These are phyloP conservation scores for Choloepus didactylus DNA, from an alignment of 2,797 vertebrate species.

Conservation along the genomic window DNA sequence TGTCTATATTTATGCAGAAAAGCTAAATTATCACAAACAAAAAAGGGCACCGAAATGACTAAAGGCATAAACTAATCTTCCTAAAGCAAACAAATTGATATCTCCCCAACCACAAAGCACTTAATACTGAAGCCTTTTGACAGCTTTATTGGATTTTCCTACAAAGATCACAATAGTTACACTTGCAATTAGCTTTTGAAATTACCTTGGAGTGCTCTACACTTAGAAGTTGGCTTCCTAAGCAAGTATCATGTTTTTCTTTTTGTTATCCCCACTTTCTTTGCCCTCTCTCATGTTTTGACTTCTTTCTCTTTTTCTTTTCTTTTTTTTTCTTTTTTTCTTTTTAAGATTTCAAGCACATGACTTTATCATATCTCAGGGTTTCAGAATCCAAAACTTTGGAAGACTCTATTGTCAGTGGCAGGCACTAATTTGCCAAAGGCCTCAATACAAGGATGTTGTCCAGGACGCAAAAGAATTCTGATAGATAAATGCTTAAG, in stretches of 20 bases:
- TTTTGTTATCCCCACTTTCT: conserved; percentile 47
- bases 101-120: conserved; percentile 30
- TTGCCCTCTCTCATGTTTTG: conserved; percentile 73
- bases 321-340: conserved; percentile 38
- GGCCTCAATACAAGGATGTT: conserved; percentile 49
- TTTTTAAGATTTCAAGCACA: conserved; percentile 72
- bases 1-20: conserved; percentile 44
- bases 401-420: conserved; percentile 65
- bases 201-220: conserved; percentile 56
- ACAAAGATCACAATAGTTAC: conserved; percentile 62
- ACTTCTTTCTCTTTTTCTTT: conserved; percentile 57
- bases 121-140: conserved; percentile 60
- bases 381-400: conserved; percentile 71
- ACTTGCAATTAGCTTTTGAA: conserved; percentile 73
- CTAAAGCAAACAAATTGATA: conserved; percentile 59
- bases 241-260: conserved; percentile 63
- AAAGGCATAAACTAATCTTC: conserved; percentile 38
- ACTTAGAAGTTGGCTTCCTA: conserved; percentile 57
- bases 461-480: conserved; percentile 69
- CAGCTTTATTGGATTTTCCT: conserved; percentile 72
- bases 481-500: conserved; percentile 79
- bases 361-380: conserved; percentile 73
- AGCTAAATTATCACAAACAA: conserved; percentile 33
- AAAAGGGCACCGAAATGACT: conserved; percentile 34
- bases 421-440: conserved; percentile 66